Conservation (phyloP, 1,140 invertebrate species). For the Camponotus vicinus region DNA sequence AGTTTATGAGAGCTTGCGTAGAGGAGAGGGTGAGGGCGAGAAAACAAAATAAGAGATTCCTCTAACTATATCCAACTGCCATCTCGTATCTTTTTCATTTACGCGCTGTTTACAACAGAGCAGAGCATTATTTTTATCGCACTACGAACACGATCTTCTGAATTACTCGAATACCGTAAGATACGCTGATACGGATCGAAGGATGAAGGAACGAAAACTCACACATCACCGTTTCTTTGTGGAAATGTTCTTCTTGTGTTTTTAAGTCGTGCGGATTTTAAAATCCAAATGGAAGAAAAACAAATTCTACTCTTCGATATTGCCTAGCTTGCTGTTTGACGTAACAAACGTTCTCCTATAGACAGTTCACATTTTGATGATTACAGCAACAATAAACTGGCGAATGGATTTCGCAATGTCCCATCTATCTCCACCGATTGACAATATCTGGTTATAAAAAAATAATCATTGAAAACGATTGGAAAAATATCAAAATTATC, state of each 20-base stretch:
- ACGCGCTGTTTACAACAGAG: conserved; percentile 75
- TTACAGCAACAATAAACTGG: conserved; percentile 8
- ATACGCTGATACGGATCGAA: conserved; percentile 19
- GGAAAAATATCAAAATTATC: conserved; percentile 1
- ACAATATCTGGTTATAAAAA: conserved; percentile 10
- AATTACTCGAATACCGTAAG: conserved; percentile 57
- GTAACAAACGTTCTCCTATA: background rate
- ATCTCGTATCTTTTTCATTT: conserved; percentile 78
- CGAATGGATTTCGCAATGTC: background rate
- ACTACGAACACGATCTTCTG: conserved; percentile 2
- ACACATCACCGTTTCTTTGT: background rate
- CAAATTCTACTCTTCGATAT: background rate
- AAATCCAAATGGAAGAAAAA: background rate
- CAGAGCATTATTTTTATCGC: conserved; percentile 72
- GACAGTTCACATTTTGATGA: background rate
- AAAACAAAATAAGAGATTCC: conserved; percentile 68
- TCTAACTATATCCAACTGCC: conserved; percentile 74
- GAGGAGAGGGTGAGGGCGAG: background rate
- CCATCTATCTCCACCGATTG: background rate
- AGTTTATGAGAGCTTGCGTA: conserved; percentile 72
- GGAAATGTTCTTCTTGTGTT: conserved; percentile 9
- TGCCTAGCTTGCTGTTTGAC: background rate
- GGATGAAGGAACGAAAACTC: conserved; percentile 26
- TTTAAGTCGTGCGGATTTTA: conserved; percentile 25
- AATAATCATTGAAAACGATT: background rate